Conservation (phyloP, 2,797 vertebrate species). For the Microctenopoma stevenorrisi region DNA sequence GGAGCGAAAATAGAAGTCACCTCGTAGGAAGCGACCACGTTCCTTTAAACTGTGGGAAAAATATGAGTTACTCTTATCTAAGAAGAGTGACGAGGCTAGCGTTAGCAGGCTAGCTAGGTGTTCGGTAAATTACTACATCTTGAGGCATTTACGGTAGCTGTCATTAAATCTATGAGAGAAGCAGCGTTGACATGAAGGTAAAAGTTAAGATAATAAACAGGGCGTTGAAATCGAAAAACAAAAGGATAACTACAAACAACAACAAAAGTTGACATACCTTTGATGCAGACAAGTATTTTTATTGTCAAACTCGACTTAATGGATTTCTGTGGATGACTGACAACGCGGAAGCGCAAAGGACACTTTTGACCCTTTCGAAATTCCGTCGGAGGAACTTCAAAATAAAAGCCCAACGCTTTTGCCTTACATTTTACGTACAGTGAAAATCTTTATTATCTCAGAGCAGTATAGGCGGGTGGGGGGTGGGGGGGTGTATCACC, state of each 20-base stretch:
- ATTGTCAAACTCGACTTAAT: not conserved
- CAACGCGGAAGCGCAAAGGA: constrained; percentile 65
- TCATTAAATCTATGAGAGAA: not conserved
- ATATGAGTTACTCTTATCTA: not conserved
- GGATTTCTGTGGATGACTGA: constrained; percentile 3
- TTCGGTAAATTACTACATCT: constrained; percentile 1
- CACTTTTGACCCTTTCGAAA: constrained; percentile 48
- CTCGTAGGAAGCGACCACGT: not conserved
- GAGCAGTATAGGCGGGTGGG: no score
- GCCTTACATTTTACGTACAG: no score
- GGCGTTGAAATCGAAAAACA: rapidly evolving
- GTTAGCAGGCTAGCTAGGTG: constrained; percentile 49
- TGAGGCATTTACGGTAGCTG: not conserved
- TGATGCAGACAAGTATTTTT: not conserved
- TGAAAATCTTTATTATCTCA: not conserved
- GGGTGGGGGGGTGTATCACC: no score
- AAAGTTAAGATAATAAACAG: rapidly evolving
- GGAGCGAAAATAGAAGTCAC: not conserved
- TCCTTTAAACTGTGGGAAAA: not conserved
- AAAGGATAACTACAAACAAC: not conserved
- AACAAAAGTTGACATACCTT: constrained; percentile 17
- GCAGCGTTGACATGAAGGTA: no score
- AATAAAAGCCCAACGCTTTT: constrained; percentile 50
- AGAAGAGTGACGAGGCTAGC: constrained; percentile 36
- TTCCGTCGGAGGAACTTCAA: constrained; percentile 59